phyloP scores from a whole-genome alignment of 2,113 vertebrate genomes.

The Azemiops feae region DNA sequence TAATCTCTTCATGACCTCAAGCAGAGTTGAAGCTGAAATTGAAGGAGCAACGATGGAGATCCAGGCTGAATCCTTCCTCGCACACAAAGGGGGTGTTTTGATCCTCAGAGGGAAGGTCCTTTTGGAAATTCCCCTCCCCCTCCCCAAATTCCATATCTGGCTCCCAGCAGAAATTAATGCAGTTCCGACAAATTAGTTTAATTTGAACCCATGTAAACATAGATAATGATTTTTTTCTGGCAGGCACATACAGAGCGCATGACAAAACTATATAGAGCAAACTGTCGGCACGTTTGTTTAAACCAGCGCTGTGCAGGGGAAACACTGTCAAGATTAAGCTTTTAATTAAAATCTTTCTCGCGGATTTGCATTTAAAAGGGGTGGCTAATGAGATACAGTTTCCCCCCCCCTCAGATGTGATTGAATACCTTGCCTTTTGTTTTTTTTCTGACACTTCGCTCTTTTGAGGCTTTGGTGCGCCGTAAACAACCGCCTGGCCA shows the following conservation, averaged over 20 bases:
- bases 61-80: background rate
- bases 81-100: background rate
- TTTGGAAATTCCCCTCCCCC: background rate
- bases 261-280: background rate
- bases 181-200: slow-evolving; percentile 2
- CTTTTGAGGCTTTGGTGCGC: background rate
- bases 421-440: background rate
- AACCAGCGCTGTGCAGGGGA: background rate
- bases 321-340: background rate
- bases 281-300: background rate
- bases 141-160: background rate
- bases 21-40: background rate
- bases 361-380: background rate
- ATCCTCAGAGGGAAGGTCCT: too few species aligned
- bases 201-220: slow-evolving; percentile 17
- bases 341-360: background rate
- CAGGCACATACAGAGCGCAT: background rate
- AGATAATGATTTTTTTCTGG: slow-evolving; percentile 8
- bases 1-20: background rate
- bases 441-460: background rate
- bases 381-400: fast-evolving
- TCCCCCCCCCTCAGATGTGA: background rate
- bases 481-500: fast-evolving
- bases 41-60: background rate
- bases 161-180: background rate